A percentile compares a stretch with the other conserved stretches of the same genome.
phyloP scores from a whole-genome alignment of 1,140 invertebrate species.

The Drosophila miranda region DNA sequence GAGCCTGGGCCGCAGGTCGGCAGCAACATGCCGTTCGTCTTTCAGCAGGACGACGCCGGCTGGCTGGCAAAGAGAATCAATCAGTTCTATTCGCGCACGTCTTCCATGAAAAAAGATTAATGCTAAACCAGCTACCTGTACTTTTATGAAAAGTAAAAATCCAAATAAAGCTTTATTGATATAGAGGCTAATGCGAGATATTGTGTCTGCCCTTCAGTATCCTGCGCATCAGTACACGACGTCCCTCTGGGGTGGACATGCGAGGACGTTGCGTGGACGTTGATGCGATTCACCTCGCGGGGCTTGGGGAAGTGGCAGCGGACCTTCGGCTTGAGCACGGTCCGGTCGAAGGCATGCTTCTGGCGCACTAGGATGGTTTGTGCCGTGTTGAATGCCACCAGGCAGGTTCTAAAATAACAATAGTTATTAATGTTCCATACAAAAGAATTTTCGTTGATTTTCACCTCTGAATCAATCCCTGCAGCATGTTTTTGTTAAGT shows the following conservation, averaged over 20 bases:
- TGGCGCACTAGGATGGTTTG: constrained; percentile 62
- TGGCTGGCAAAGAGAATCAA: constrained; percentile 67
- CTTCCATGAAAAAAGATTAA: constrained; percentile 17
- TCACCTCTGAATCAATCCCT: constrained; percentile 63
- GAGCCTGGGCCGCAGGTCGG: constrained; percentile 58
- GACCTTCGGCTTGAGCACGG: constrained; percentile 82
- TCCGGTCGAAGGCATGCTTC: constrained; percentile 70
- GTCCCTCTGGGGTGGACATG: constrained; percentile 87
- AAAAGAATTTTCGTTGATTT: constrained; percentile 1
- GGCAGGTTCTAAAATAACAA: constrained; percentile 37
- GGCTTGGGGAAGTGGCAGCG: constrained; percentile 89
- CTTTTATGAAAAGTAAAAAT: constrained; percentile 4
- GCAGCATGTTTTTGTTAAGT: constrained; percentile 48
- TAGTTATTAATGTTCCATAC: constrained; percentile 3
- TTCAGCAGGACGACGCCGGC: constrained; percentile 56
- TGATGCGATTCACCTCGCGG: constrained; percentile 87
- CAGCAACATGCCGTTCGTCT: constrained; percentile 65
- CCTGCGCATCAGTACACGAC: constrained; percentile 88
- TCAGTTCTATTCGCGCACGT: constrained; percentile 64
- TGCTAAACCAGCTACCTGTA: background rate
- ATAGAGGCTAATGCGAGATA: constrained; percentile 85
- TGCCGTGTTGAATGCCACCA: constrained; percentile 39
- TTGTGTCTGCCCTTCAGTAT: constrained; percentile 89
- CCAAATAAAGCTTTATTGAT: constrained; percentile 43
- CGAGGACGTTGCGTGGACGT: constrained; percentile 86